A percentile compares a stretch with the other conserved stretches of the same genome.
Evolutionary conservation across 2,797 vertebrate genomes (phyloP).

Genomic region (Vireo griseus): DNA sequence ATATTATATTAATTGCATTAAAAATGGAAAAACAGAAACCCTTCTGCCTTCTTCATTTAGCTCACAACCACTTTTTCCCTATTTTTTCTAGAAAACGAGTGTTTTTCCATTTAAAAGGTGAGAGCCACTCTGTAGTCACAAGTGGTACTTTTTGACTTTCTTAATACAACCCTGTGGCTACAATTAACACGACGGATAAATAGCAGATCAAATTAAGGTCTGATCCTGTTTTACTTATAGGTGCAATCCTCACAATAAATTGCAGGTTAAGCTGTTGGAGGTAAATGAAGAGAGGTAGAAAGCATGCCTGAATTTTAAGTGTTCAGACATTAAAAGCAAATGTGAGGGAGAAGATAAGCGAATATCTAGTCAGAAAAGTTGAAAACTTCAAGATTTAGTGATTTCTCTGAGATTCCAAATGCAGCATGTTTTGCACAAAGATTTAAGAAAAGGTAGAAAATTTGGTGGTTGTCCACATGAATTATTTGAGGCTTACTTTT

Average conservation of each 20-base stretch:
- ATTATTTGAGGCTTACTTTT: background rate
- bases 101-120: constrained; percentile 64
- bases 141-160: constrained; percentile 67
- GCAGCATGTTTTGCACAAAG: background rate
- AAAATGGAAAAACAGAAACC: constrained; percentile 55
- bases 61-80: constrained; percentile 21
- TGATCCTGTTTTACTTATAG: constrained; percentile 42
- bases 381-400: background rate
- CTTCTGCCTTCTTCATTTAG: constrained; percentile 56
- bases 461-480: background rate
- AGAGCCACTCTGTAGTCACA: constrained; percentile 64
- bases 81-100: constrained; percentile 52
- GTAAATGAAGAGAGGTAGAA: constrained; percentile 42
- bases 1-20: constrained; percentile 52
- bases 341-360: background rate
- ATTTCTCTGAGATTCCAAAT: background rate
- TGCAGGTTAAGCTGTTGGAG: constrained; percentile 37
- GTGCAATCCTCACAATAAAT: constrained; percentile 38
- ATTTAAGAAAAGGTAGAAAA: background rate
- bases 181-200: constrained; percentile 65
- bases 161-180: constrained; percentile 68
- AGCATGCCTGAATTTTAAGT: constrained; percentile 33
- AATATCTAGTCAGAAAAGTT: background rate
- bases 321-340: constrained; percentile 1
- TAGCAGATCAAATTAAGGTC: constrained; percentile 64